Base-by-base conservation (phyloP, 1,140 invertebrate genomes). In the Drosophila equinoxialis region DNA sequence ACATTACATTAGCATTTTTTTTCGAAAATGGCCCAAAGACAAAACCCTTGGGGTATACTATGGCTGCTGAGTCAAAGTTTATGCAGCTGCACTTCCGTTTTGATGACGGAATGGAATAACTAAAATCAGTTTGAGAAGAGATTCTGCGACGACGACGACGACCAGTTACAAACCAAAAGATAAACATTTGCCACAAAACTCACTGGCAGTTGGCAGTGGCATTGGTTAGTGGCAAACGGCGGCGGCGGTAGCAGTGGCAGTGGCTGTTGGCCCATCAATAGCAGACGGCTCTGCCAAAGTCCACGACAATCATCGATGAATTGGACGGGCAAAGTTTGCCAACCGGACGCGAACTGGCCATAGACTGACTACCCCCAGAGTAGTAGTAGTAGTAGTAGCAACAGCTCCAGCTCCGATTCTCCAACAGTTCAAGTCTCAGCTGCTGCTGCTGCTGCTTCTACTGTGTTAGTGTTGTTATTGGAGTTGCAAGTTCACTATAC, bases 291-390 rank as follows among this genome's bases (percentile, higher is more conserved):
- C 11, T 35, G 71, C 61, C 65, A 65, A 14, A 48, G 68, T 68
- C 77, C 68, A 75, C 65, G 82, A 79, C 82, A 85, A 86, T 85
- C 82, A 86, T 86, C 83, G 82, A 85, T 85, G 82, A 85, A 85
- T 85, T 85, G 82, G 82, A 81, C 79, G 82, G 69, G 67, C 73
- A 86, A 78, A 85, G 74, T 85, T 85, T 86, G 59, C 65, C 65
- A 65, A 78, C 79, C 75, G 82, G 82, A 86, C 77, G 65, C 73
- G 74, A 55, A 51, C 45, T 51, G 45, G 45, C 45, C 45, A 51
- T 51, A 20, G 45, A 51, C 17, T 51, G 45, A n/a, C 17, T 51
- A 51, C 45, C 8, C 17, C 37, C 11, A 39, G 37, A 51, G 17
- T 20, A 37, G 35, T 37, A 37, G n/a, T n/a, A n/a, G 17, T 17